Evolutionary conservation across 2,797 vertebrate species (phyloP).

Genomic region (Coracias cyanogaster): DNA sequence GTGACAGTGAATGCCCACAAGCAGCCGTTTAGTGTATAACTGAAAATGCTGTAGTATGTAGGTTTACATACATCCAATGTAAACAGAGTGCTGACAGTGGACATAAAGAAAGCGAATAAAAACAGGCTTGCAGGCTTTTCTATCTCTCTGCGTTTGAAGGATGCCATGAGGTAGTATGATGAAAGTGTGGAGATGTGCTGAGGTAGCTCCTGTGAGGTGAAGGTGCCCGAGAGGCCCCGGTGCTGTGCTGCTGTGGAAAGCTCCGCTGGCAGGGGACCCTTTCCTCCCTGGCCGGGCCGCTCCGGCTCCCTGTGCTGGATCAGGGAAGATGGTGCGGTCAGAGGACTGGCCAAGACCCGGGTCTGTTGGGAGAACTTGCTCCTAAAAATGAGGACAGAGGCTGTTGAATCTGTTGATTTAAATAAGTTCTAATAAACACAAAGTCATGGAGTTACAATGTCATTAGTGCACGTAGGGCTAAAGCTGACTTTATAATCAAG

Average conservation of each 20-base stretch:
- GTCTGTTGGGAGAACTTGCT: neutral
- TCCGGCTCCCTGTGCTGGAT: rapidly evolving
- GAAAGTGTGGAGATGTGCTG: conserved; percentile 1
- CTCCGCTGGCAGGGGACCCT: neutral
- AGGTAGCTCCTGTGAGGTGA: conserved; percentile 30
- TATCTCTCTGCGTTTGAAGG: neutral
- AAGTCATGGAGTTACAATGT: neutral
- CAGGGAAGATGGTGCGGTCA: rapidly evolving
- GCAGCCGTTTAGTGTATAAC: neutral
- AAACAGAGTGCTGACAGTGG: neutral
- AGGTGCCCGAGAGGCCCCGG: neutral
- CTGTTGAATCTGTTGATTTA: neutral
- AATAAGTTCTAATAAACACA: neutral
- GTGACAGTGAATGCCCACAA: neutral
- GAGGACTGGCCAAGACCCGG: neutral
- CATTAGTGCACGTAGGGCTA: neutral
- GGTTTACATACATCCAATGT: neutral
- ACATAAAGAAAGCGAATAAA: neutral
- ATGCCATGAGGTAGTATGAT: neutral
- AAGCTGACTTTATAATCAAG: neutral
- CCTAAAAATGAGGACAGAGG: neutral
- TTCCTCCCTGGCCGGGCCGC: rapidly evolving
- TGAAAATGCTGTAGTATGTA: neutral
- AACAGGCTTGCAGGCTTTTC: neutral
- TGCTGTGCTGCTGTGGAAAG: neutral